Conservation (phyloP, 2,113 vertebrate genomes). For the Neotragus moschatus region DNA sequence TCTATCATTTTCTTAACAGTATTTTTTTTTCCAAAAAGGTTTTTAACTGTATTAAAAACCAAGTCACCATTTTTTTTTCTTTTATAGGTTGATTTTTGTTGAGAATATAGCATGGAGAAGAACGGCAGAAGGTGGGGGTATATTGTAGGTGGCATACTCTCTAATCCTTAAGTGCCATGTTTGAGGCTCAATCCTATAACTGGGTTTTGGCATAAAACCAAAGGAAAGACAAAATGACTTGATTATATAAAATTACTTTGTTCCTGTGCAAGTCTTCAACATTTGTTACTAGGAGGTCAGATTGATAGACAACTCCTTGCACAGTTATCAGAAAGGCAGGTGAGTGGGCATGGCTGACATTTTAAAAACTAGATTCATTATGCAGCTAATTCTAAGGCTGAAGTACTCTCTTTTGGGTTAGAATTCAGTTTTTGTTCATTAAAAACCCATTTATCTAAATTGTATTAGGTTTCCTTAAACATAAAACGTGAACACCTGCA, state of each 20-base stretch:
- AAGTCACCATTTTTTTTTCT: neutral
- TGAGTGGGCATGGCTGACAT: constrained; percentile 18
- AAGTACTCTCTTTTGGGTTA: constrained; percentile 28
- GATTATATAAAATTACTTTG: neutral
- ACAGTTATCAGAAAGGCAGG: constrained; percentile 8
- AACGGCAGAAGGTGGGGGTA: neutral
- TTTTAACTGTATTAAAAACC: neutral
- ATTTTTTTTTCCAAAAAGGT: neutral
- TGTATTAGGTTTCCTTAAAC: constrained; percentile 14
- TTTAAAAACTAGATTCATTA: constrained; percentile 52
- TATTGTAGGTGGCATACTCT: neutral
- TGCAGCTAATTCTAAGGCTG: constrained; percentile 5
- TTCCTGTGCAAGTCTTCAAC: neutral
- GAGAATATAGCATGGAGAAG: neutral
- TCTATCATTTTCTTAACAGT: neutral
- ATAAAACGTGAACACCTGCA: constrained; percentile 39
- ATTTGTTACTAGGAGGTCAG: neutral
- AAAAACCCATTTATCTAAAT: constrained; percentile 58
- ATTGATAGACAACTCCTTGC: constrained; percentile 22
- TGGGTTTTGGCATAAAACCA: neutral
- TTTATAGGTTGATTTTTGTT: neutral
- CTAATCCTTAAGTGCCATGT: neutral
- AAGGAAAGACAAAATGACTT: neutral
- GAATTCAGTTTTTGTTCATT: constrained; percentile 46
- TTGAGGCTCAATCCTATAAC: neutral